These are phyloP conservation scores for Pterois miles DNA, from an alignment of 2,797 vertebrate genomes.

Conservation along the genomic window DNA sequence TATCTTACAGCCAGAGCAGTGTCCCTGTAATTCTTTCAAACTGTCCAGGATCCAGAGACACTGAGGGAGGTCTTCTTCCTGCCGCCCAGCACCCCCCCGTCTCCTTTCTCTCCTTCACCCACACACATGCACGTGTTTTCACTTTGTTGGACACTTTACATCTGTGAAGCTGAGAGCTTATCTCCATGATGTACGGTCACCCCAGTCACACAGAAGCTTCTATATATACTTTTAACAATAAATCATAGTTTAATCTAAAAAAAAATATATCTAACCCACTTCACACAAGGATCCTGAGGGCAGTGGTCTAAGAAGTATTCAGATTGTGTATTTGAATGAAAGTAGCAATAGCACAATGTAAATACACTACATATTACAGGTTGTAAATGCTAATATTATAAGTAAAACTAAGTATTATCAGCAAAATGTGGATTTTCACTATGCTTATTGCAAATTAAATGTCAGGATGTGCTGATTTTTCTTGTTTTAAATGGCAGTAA, in stretches of 20 bases:
- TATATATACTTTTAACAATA: not conserved
- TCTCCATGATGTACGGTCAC: constrained; percentile 8
- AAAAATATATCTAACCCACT: not conserved
- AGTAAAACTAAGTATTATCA: not conserved
- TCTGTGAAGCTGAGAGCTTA: constrained; percentile 31
- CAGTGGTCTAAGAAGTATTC: not conserved
- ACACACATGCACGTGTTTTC: constrained; percentile 17
- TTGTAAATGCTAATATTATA: not conserved
- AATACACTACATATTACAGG: not conserved
- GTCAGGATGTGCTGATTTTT: not conserved
- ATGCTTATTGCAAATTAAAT: not conserved
- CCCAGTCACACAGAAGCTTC: not conserved
- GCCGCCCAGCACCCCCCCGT: not conserved
- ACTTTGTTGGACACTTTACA: constrained; percentile 32
- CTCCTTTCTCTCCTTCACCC: constrained; percentile 1
- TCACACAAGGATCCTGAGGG: not conserved
- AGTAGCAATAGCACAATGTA: not conserved
- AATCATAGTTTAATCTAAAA: not conserved
- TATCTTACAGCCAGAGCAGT: constrained; percentile 63
- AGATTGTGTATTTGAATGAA: not conserved
- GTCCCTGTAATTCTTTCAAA: constrained; percentile 70
- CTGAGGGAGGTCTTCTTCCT: constrained; percentile 67
- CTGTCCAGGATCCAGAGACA: constrained; percentile 43
- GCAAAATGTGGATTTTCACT: not conserved
- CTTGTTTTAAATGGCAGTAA: not conserved